A percentile compares a stretch with the other conserved stretches of the same genome.
phyloP scores from a whole-genome alignment of 2,113 vertebrate species.

The Platanista minor region DNA sequence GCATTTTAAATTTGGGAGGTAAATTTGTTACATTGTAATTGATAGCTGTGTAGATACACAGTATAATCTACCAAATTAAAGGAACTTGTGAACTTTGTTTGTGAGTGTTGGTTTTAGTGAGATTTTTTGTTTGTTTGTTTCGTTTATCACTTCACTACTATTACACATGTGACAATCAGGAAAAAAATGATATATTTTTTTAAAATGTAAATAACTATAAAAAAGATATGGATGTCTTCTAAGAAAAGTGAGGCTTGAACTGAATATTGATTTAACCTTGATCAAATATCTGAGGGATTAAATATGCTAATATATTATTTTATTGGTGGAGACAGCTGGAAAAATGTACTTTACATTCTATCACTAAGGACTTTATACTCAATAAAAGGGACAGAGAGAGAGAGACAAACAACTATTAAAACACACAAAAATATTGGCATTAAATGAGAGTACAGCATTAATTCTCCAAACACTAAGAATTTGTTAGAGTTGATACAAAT shows the following conservation, averaged over 20 bases:
- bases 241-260: not conserved
- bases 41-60: not conserved
- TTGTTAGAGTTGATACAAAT: not conserved
- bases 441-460: not conserved
- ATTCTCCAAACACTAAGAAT: not conserved
- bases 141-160: not conserved
- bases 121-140: not conserved
- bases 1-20: not conserved
- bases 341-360: not conserved
- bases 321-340: not conserved
- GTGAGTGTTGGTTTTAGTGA: not conserved
- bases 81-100: not conserved
- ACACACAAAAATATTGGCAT: not conserved
- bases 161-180: accelerated
- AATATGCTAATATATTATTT: not conserved
- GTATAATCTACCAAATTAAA: not conserved
- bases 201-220: not conserved
- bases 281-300: not conserved
- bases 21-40: not conserved
- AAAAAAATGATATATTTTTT: not conserved
- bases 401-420: not conserved
- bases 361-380: not conserved
- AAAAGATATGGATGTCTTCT: not conserved
- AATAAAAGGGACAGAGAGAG: not conserved
- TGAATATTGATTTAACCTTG: not conserved